phyloP scores from a whole-genome alignment of 1,140 invertebrate species.

The Ganaspis sp. region DNA sequence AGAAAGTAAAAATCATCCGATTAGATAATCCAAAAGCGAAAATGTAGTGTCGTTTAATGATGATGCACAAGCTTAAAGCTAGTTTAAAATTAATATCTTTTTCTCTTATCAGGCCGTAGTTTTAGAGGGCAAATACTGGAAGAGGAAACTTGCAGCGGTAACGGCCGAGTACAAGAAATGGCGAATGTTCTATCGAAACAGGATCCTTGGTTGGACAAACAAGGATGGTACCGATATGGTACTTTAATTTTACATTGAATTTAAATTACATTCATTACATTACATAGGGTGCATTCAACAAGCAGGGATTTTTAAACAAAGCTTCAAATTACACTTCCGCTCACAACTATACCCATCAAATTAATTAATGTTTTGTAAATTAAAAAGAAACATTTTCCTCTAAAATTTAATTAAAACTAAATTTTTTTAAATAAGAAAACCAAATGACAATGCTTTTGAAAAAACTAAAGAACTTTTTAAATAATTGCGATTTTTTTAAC shows the following conservation, averaged over 20 bases:
- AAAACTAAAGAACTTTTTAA: too few relatives aligned
- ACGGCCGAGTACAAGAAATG: constrained; percentile 99
- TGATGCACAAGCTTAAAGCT: neutral
- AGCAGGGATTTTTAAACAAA: too few relatives aligned
- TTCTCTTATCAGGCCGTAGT: constrained; percentile 86
- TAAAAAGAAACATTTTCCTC: too few relatives aligned
- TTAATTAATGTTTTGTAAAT: too few relatives aligned
- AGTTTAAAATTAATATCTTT: neutral
- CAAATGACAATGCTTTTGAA: too few relatives aligned
- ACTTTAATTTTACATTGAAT: constrained; percentile 55
- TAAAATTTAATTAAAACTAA: too few relatives aligned
- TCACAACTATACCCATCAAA: too few relatives aligned
- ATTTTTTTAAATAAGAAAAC: too few relatives aligned
- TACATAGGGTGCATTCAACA: too few relatives aligned
- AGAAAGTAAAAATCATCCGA: constrained; percentile 24
- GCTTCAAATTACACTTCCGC: too few relatives aligned
- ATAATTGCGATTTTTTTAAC: too few relatives aligned
- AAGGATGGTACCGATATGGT: constrained; percentile 88
- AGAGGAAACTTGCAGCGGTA: constrained; percentile 95
- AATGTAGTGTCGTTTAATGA: neutral
- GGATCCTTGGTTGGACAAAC: constrained; percentile 84
- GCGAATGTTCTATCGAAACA: constrained; percentile 95
- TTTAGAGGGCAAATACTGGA: constrained; percentile 99
- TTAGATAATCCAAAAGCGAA: constrained; percentile 30
- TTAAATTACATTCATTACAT: too few relatives aligned